Evolutionary conservation across 2,113 vertebrate genomes (phyloP).

Genomic region (Microtus richardsoni): DNA sequence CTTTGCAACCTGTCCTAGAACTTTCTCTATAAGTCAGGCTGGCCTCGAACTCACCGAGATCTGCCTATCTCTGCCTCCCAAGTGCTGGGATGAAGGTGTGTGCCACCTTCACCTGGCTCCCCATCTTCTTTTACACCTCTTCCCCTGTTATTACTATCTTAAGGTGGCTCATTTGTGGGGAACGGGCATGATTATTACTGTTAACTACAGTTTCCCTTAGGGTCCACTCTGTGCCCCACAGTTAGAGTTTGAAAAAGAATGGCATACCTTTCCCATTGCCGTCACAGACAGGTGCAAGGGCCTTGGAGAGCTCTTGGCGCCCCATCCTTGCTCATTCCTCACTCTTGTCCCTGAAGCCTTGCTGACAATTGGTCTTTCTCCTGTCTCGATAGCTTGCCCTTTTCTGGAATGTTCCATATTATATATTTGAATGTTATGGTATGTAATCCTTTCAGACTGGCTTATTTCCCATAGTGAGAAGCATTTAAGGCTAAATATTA

Average conservation of each 20-base stretch:
- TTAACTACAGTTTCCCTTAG: not conserved
- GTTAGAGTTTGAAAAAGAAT: not conserved
- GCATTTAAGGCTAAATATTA: conserved; percentile 13
- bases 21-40: no score
- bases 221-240: not conserved
- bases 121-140: not conserved
- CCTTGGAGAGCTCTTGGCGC: not conserved
- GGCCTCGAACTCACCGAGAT: no score
- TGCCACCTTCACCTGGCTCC: no score
- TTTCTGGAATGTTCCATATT: not conserved
- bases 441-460: not conserved
- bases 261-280: not conserved
- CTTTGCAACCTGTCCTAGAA: no score
- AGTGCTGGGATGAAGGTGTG: no score
- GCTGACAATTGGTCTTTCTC: not conserved
- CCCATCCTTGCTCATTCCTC: not conserved
- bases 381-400: not conserved
- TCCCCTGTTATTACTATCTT: not conserved
- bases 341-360: not conserved
- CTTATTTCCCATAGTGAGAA: not conserved
- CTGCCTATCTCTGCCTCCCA: no score
- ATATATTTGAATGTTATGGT: not conserved
- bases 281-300: not conserved
- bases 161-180: not conserved
- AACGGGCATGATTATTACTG: not conserved